Conservation (phyloP, 2,797 vertebrate genomes). For the Gila robusta region DNA sequence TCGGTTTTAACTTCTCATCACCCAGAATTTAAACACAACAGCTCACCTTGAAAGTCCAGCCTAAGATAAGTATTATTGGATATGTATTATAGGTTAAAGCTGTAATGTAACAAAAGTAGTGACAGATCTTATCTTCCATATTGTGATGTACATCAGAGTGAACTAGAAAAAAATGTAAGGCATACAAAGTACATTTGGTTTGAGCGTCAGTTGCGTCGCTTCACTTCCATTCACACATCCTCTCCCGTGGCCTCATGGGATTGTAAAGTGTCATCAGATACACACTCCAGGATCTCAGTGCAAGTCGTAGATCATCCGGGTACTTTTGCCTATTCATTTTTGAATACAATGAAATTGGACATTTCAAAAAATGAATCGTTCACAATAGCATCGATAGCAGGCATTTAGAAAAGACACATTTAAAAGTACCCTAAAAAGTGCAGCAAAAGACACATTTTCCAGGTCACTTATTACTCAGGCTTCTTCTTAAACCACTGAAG, state of each 20-base stretch:
- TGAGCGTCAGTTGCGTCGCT: too few relatives aligned
- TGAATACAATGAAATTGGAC: background rate
- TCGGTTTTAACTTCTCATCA: background rate
- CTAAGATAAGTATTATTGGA: background rate
- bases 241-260: too few relatives aligned
- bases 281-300: background rate
- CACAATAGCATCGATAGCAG: background rate
- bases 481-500: background rate
- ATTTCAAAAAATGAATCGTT: background rate
- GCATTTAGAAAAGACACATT: background rate
- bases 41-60: background rate
- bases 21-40: background rate
- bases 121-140: too few relatives aligned
- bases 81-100: background rate
- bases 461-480: background rate
- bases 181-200: background rate
- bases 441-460: background rate
- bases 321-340: background rate
- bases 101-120: background rate
- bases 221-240: too few relatives aligned
- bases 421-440: background rate
- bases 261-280: too few relatives aligned
- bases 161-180: too few relatives aligned
- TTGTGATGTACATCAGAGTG: too few relatives aligned
- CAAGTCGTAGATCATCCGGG: background rate